These are phyloP conservation scores for Dipodomys stephensi DNA, from an alignment of 2,113 vertebrate genomes.

Conservation along the genomic window DNA sequence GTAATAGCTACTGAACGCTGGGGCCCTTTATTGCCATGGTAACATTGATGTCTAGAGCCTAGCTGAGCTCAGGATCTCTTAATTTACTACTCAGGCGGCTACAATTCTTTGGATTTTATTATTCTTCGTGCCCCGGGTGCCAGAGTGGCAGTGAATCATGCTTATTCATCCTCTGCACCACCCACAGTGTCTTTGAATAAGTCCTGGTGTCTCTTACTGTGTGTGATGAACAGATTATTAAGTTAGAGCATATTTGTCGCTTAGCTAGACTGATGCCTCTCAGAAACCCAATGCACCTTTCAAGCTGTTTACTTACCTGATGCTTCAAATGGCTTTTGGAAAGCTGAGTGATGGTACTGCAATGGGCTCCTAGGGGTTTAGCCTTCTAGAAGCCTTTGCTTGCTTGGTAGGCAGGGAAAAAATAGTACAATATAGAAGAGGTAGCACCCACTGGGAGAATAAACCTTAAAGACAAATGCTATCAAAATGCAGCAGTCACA, in stretches of 20 bases:
- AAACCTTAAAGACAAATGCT: background rate
- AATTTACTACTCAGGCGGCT: constrained; percentile 80
- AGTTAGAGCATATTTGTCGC: constrained; percentile 76
- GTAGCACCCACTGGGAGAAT: background rate
- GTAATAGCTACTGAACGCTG: constrained; percentile 79
- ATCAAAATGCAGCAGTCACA: background rate
- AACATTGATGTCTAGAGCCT: constrained; percentile 80
- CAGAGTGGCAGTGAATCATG: constrained; percentile 82
- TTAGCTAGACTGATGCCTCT: constrained; percentile 62
- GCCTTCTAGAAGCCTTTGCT: constrained; percentile 22
- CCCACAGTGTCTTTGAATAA: constrained; percentile 81
- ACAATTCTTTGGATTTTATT: constrained; percentile 82
- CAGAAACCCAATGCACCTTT: constrained; percentile 59
- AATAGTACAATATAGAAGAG: background rate
- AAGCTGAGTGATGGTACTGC: constrained; percentile 42
- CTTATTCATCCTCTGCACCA: constrained; percentile 80
- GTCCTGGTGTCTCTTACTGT: constrained; percentile 80
- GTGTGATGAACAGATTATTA: constrained; percentile 79
- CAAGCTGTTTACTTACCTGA: constrained; percentile 60
- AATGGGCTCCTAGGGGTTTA: background rate
- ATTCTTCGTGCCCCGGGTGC: constrained; percentile 78
- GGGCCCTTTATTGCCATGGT: constrained; percentile 81
- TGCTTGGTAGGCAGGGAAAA: background rate
- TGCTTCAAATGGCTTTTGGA: constrained; percentile 57
- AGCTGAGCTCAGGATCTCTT: constrained; percentile 80